Conservation (phyloP, 2,888 invertebrate genomes). For the Leucoptera coffeella region DNA sequence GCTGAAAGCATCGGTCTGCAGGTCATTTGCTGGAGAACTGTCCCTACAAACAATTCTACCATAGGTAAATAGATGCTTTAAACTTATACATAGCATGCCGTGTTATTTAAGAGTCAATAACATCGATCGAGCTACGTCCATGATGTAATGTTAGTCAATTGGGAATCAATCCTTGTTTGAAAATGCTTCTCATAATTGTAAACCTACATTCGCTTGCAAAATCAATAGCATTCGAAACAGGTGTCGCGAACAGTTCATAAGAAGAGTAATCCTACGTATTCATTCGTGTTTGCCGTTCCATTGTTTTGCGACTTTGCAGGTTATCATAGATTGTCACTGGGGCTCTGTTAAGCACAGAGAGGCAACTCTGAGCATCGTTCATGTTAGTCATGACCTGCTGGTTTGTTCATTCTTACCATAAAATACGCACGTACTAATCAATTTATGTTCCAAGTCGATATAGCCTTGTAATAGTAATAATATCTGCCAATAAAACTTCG, state of each 20-base stretch:
- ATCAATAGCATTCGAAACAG: too few species aligned
- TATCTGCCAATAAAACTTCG: too few species aligned
- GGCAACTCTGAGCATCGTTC: constrained; percentile 3
- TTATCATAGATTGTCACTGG: constrained; percentile 11
- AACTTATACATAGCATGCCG: too few species aligned
- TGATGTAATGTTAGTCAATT: too few species aligned
- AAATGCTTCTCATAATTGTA: too few species aligned
- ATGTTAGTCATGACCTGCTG: constrained; percentile 27
- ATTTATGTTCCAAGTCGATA: background rate
- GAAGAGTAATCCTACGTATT: too few species aligned
- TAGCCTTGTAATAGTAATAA: too few species aligned
- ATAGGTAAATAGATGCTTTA: constrained; percentile 61
- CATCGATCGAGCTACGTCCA: too few species aligned
- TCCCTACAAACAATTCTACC: constrained; percentile 78
- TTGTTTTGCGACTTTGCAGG: constrained; percentile 39
- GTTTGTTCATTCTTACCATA: constrained; percentile 27
- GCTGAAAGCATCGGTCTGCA: constrained; percentile 74
- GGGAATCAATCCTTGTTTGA: too few species aligned
- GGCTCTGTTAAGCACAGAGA: constrained; percentile 3
- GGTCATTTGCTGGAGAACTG: constrained; percentile 90
- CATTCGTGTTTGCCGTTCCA: constrained; percentile 6
- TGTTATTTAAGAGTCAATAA: too few species aligned
- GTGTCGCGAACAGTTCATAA: too few species aligned
- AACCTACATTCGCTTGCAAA: too few species aligned
- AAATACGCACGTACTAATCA: constrained; percentile 1